Percentiles rank a stretch among this genome's conserved stretches.
Evolutionary conservation across 2,888 invertebrate species (phyloP).

Genomic region (Eueremaeus valkanovi): DNA sequence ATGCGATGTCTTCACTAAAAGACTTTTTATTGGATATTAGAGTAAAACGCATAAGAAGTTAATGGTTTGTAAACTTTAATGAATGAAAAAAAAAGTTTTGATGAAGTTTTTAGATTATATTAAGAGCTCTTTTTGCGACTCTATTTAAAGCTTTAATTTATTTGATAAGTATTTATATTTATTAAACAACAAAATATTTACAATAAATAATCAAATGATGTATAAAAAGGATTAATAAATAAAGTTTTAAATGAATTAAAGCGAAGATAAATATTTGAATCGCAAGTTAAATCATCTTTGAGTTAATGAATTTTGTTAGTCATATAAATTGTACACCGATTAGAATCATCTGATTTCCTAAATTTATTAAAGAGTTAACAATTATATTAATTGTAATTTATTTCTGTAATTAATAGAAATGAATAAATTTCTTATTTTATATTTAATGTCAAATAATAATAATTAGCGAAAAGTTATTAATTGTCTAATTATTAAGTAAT

Average conservation of each 20-base stretch:
- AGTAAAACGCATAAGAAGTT: not conserved
- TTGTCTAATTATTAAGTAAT: not conserved
- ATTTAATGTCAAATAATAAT: no score
- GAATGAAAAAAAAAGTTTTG: not conserved
- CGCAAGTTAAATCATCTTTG: not conserved
- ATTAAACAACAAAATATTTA: not conserved
- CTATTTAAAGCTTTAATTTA: not conserved
- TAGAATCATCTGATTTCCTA: no score
- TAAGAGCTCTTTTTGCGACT: not conserved
- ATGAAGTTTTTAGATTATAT: not conserved
- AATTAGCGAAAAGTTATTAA: not conserved
- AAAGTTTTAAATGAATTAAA: not conserved
- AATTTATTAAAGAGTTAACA: no score
- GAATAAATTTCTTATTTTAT: not conserved
- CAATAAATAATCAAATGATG: not conserved
- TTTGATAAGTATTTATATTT: not conserved
- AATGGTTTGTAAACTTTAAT: not conserved
- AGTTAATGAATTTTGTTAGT: no score
- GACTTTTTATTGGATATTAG: not conserved
- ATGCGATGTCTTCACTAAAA: not conserved
- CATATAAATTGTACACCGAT: no score
- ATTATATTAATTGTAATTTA: not conserved
- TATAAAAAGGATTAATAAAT: not conserved
- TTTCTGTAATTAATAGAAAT: not conserved
- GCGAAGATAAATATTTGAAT: not conserved